Base-by-base conservation (phyloP, 2,113 vertebrate species). In the Amia ocellicauda region DNA sequence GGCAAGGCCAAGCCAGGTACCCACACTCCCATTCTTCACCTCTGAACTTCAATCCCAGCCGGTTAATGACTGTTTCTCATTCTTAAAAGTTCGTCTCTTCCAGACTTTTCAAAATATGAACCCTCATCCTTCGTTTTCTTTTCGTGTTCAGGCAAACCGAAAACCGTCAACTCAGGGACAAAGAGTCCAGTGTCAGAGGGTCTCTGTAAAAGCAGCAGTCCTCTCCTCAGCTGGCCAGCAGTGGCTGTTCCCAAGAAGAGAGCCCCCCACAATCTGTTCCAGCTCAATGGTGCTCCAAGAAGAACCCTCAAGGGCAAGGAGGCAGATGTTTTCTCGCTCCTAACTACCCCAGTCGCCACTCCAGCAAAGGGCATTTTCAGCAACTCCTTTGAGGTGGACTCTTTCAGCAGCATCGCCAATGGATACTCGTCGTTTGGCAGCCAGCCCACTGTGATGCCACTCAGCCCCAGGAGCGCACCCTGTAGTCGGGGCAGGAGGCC, bases 351-450 rank as follows among this genome's bases (percentile, higher is more conserved):
- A 31, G 63, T 68, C 31, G 75, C 80, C 13, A 19, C 82, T 28
- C 84, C 82, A 53, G 67, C 82, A 58, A 89, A 89, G 74, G 83
- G 84, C 0, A 87, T 99, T 68, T 99, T 99, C 50, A 94, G 93
- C 82, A 95, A 92, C 2, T 88, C 92, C 22, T 98, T 99, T 45
- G 91, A 94, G 0, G 92, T 96, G 0, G 93, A 95, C 81, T 98
- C 95, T 60, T 99, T 99, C 57, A 90, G 95, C 79, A 94, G 95
- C 84, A 93, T 98, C 72, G 95, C 96, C 80, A 91, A 93, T 68
- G 92, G 95, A 58, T 97, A 93, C n/a, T 83, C 89, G 0, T 90
- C 93, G 50, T 98, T 96, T 2, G 89, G 89, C 0, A 64, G 85
- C 1, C 91, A 1, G 85, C 83, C 80, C 68, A 51, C 89, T 7